phyloP scores from a whole-genome alignment of 2,888 invertebrate genomes.

The Hypsopygia costalis region DNA sequence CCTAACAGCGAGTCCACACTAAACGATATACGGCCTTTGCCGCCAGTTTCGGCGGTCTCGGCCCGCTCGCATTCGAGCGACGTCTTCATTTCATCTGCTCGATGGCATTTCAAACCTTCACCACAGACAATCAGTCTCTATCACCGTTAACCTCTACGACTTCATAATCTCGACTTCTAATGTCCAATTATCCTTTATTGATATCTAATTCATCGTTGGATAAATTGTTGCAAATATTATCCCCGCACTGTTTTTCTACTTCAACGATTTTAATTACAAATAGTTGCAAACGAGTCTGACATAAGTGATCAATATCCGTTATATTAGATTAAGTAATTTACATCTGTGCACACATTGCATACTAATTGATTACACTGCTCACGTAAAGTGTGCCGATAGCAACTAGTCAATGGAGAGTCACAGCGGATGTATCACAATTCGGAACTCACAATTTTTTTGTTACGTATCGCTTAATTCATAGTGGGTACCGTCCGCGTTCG shows the following conservation, averaged over 20 bases:
- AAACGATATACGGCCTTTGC: slow-evolving; percentile 85
- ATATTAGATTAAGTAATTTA: slow-evolving; percentile 20
- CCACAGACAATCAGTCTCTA: slow-evolving; percentile 5
- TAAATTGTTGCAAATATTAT: not conserved
- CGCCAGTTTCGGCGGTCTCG: slow-evolving; percentile 70
- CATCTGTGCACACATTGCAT: slow-evolving; percentile 23
- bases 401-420: slow-evolving; percentile 28
- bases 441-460: slow-evolving; percentile 25
- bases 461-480: slow-evolving; percentile 27
- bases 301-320: slow-evolving; percentile 15
- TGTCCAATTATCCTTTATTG: not conserved
- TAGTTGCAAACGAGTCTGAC: slow-evolving; percentile 11
- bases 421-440: slow-evolving; percentile 39
- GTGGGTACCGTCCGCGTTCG: slow-evolving; percentile 31
- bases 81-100: slow-evolving; percentile 77
- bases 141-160: not conserved
- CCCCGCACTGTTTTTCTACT: not conserved
- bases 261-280: slow-evolving; percentile 2
- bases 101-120: slow-evolving; percentile 49
- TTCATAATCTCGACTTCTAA: not conserved
- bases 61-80: slow-evolving; percentile 75
- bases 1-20: slow-evolving; percentile 85
- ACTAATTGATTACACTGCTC: slow-evolving; percentile 36
- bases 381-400: slow-evolving; percentile 22
- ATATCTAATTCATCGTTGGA: not conserved